phyloP scores from a whole-genome alignment of 2,797 vertebrate genomes.

The Sarcophilus harrisii region DNA sequence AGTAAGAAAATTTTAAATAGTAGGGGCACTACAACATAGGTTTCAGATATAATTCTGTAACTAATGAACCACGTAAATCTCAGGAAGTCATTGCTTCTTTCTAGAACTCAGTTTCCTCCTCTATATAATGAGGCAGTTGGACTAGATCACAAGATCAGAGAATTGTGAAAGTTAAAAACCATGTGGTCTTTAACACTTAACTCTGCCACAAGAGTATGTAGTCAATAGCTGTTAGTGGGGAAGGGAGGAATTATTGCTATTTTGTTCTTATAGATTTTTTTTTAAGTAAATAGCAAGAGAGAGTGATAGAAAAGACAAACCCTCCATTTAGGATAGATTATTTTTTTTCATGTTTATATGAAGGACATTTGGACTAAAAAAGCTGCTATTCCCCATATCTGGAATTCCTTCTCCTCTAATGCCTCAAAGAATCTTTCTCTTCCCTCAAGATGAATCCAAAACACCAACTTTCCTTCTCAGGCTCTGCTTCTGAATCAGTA shows the following conservation, averaged over 20 bases:
- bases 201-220: conserved; percentile 49
- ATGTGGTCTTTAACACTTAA: conserved; percentile 46
- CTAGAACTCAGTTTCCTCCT: background rate
- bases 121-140: background rate
- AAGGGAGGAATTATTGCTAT: background rate
- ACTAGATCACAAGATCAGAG: background rate
- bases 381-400: too few species aligned
- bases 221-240: background rate
- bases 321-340: background rate
- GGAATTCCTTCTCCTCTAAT: background rate
- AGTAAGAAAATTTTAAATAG: background rate
- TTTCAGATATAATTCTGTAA: background rate
- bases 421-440: background rate
- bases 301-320: background rate
- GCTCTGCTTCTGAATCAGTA: background rate
- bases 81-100: background rate
- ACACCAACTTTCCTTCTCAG: background rate
- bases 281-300: background rate
- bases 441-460: background rate
- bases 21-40: background rate
- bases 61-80: background rate
- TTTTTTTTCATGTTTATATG: background rate
- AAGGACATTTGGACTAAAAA: too few species aligned
- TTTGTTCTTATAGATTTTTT: background rate
- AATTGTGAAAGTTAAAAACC: conserved; percentile 3